phyloP scores from a whole-genome alignment of 2,888 invertebrate species.

The Pyrrhia umbra region DNA sequence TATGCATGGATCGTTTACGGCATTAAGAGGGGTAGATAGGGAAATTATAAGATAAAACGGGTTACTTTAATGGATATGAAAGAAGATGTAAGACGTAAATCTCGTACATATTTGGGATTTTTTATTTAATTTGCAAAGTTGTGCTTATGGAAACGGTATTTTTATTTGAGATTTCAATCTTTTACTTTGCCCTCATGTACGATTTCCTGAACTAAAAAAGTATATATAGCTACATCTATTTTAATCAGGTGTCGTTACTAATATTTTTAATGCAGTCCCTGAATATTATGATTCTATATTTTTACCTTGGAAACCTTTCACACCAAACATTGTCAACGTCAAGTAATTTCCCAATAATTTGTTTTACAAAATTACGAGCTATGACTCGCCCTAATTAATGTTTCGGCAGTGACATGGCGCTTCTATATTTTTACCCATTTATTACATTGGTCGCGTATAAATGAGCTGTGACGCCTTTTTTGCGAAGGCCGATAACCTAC shows the following conservation, averaged over 20 bases:
- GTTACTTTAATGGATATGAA: conserved; percentile 24
- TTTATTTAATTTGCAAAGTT: neutral
- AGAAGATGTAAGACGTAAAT: conserved; percentile 3
- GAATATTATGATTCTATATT: neutral
- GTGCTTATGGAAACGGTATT: too few species aligned
- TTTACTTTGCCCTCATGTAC: too few species aligned
- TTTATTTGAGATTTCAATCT: too few species aligned
- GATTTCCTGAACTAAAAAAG: too few species aligned
- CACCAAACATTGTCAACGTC: conserved; percentile 41
- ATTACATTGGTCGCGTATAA: conserved; percentile 65
- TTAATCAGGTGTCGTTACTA: neutral
- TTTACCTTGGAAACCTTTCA: conserved; percentile 34
- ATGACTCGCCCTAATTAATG: conserved; percentile 70
- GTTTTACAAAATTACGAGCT: conserved; percentile 54
- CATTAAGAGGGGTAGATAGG: conserved; percentile 48
- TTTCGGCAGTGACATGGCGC: conserved; percentile 66
- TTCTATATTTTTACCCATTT: conserved; percentile 65
- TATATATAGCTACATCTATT: too few species aligned
- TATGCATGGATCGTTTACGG: conserved; percentile 55
- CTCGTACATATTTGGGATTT: neutral
- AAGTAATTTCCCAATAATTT: conserved; percentile 53
- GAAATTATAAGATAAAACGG: conserved; percentile 48
- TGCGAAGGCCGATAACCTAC: conserved; percentile 55
- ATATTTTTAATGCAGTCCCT: neutral
- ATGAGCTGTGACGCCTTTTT: conserved; percentile 66